Base-by-base conservation (phyloP, 2,113 vertebrate genomes). In the Pelecanoides urinatrix region DNA sequence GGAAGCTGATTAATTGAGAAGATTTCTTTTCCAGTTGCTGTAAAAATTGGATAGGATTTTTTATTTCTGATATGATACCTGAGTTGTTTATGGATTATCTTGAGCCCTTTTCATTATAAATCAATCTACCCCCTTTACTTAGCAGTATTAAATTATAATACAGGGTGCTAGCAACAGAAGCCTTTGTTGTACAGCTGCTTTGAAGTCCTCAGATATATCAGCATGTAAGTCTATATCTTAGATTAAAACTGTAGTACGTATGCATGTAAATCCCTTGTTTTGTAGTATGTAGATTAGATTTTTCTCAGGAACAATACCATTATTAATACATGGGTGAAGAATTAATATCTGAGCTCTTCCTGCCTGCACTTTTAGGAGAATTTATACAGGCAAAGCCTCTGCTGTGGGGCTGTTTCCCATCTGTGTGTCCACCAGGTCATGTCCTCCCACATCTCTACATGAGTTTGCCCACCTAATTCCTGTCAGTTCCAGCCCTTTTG, bases 381-480 rank as follows among this genome's bases (percentile, higher is more conserved):
- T 76, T 72, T 63, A 44, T 53, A 32, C 5, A 38, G n/a, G 13
- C 19, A 74, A 77, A 70, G 8, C 9, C 18, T 71, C 5, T 70
- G 8, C 16, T 58, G 21, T 1, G 4, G 6, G 17, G 6, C 8
- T 62, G 14, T 75, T 94, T 75, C 14, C 36, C n/a, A 36, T 25
- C 21, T 68, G 7, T 40, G 40, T 32, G 74, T 52, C 13, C 27
- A 55, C 3, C n/a, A 79, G 22, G 2, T 1, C 19, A 4, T 34
- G 26, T 23, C 9, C 16, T 91, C 23, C 25, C 23, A 13, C 44
- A n/a, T 42, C 14, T 20, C 26, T 42, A 2, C 10, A 11, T 2
- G 16, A 23, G 4, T 50, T 68, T 19, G 0, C 7, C 42, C 26
- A 25, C 29, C 3, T 42, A 29, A 0, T 2, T 82, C n/a, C 34